Base-by-base conservation (phyloP, 2,797 vertebrate species). In the Lacerta agilis region DNA sequence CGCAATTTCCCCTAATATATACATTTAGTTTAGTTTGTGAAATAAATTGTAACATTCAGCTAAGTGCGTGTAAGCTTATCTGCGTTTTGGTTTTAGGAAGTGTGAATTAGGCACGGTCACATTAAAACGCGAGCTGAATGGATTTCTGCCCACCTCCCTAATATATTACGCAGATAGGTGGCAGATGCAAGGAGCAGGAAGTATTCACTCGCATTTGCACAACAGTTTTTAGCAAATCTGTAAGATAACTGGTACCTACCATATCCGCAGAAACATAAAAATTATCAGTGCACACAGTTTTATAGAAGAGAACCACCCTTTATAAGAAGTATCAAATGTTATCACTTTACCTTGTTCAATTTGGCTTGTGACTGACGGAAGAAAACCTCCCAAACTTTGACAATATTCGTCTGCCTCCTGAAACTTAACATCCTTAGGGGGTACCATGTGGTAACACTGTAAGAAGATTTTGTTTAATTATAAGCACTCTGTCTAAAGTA, bases 301-400 rank as follows among this genome's bases (percentile, higher is more conserved):
- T 72, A 69, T 38, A 73, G 5, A 58, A 58, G 82, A 80, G 88
- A 88, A 36, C 4, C 41, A 25, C 4, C 11, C 9, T 49, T 0
- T 38, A 0, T 5, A 87, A 77, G 29, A n/a, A 77, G 8, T 0
- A 13, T 43, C n/a, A 36, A 83, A 67, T 43, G 49, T 78, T 75
- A 71, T 43, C 61, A 66, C 11, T 66, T 15, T 96, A 99, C 99
- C 99, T 98, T 99, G 99, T 90, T 99, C 98, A 78, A 96, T 96
- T 94, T 98, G 98, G 95, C 97, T 98, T 33, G 96, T 93, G 92
- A 99, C 97, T 11, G 98, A 97, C 83, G 98, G 97, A 90, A 99
- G 97, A 15, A 97, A 97, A 87, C 98, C 98, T 67, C 95, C 97
- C 81, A 97, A 89, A 0, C 96, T 93, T 3, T 91, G 73, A 85